phyloP scores from a whole-genome alignment of 1,140 invertebrate species.

The Sinella curviseta region DNA sequence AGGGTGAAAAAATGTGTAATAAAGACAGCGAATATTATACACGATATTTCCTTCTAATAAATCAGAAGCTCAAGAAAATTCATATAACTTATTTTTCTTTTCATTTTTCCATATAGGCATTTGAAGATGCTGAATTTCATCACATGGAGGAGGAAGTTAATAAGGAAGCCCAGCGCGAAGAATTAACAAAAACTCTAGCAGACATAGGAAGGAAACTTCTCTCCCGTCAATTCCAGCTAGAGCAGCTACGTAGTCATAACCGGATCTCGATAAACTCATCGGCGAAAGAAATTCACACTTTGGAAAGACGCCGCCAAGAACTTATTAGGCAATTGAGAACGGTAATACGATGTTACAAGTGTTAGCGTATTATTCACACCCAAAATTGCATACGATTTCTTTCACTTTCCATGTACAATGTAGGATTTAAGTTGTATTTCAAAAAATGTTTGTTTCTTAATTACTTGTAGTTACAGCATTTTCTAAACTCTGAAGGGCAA shows the following conservation, averaged over 20 bases:
- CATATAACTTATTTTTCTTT: neutral
- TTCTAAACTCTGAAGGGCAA: neutral
- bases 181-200: slow-evolving; percentile 73
- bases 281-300: slow-evolving; percentile 64
- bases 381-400: no score
- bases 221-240: slow-evolving; percentile 63
- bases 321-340: slow-evolving; percentile 60
- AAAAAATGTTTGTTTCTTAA: no score
- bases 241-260: slow-evolving; percentile 68
- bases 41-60: neutral
- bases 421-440: no score
- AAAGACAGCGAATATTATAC: neutral
- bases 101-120: slow-evolving; percentile 62
- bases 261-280: slow-evolving; percentile 63
- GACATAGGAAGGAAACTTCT: slow-evolving; percentile 67
- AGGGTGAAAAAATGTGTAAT: neutral
- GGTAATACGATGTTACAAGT: slow-evolving; percentile 29
- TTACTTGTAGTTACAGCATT: neutral
- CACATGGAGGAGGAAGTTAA: slow-evolving; percentile 88
- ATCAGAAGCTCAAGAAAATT: neutral
- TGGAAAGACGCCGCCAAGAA: slow-evolving; percentile 60
- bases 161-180: slow-evolving; percentile 72
- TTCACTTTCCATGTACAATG: no score
- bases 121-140: slow-evolving; percentile 90
- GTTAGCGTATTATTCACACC: neutral